Evolutionary conservation across 2,888 invertebrate species (phyloP).

Genomic region (Cerastis rubricosa): DNA sequence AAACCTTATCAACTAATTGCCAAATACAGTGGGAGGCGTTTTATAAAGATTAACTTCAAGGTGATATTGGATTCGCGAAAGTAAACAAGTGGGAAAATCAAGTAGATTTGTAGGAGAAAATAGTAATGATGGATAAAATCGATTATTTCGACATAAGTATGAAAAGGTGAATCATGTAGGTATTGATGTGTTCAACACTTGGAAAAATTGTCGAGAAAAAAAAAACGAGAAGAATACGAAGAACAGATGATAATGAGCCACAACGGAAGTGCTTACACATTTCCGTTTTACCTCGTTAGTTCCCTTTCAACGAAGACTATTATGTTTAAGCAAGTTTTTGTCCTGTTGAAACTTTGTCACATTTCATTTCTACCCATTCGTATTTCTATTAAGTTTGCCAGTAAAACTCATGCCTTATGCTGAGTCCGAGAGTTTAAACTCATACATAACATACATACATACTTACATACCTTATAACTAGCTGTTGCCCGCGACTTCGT

Average conservation of each 20-base stretch:
- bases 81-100: conserved; percentile 15
- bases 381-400: neutral
- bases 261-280: conserved; percentile 17
- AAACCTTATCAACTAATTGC: conserved; percentile 64
- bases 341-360: neutral
- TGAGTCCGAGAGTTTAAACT: neutral
- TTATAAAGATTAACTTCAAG: conserved; percentile 49
- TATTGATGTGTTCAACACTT: neutral
- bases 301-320: conserved; percentile 39
- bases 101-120: neutral
- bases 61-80: conserved; percentile 17
- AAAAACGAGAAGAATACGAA: conserved; percentile 3
- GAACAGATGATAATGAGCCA: conserved; percentile 33
- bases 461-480: neutral
- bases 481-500: neutral
- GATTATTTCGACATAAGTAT: neutral
- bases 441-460: neutral
- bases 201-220: neutral
- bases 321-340: neutral
- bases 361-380: conserved; percentile 1
- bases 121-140: neutral
- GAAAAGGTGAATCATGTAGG: neutral
- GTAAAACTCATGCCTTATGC: neutral
- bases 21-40: conserved; percentile 37
- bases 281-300: conserved; percentile 42